phyloP scores from a whole-genome alignment of 2,113 vertebrate species.

The Rhabdomys dilectus region DNA sequence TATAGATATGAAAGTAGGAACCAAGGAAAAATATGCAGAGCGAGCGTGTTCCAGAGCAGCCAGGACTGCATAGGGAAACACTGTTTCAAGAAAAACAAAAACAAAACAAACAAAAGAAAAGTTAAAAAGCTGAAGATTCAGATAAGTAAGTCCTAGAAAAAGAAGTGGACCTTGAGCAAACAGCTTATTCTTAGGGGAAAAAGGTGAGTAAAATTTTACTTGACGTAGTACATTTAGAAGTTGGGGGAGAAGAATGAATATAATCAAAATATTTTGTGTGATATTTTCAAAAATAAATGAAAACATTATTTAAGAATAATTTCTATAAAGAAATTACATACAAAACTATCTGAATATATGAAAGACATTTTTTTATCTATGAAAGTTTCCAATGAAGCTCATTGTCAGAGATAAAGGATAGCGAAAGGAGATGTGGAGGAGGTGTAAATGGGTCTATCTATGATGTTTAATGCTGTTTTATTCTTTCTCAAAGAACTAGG shows the following conservation, averaged over 20 bases:
- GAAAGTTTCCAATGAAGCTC: not conserved
- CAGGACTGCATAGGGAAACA: not conserved
- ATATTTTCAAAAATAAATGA: not conserved
- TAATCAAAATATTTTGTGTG: not conserved
- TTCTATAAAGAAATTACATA: not conserved
- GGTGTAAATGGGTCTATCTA: not conserved
- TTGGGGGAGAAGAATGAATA: not conserved
- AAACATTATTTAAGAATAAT: not conserved
- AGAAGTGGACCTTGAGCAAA: not conserved
- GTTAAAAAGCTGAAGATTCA: not conserved
- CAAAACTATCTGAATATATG: not conserved
- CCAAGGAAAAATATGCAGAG: not conserved
- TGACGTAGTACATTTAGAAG: not conserved
- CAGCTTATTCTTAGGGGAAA: not conserved
- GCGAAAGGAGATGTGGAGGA: not conserved
- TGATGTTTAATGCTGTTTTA: conserved; percentile 19
- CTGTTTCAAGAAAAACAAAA: not conserved
- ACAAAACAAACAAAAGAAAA: not conserved
- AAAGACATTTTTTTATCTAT: conserved; percentile 2
- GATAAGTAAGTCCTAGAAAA: not conserved
- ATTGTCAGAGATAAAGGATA: not conserved
- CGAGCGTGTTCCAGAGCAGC: not conserved
- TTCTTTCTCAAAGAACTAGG: not conserved
- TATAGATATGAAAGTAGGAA: not conserved
- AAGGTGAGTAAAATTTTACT: not conserved